Conservation (phyloP, 1,140 invertebrate species). For the Aphaenogaster ashmeadi region DNA sequence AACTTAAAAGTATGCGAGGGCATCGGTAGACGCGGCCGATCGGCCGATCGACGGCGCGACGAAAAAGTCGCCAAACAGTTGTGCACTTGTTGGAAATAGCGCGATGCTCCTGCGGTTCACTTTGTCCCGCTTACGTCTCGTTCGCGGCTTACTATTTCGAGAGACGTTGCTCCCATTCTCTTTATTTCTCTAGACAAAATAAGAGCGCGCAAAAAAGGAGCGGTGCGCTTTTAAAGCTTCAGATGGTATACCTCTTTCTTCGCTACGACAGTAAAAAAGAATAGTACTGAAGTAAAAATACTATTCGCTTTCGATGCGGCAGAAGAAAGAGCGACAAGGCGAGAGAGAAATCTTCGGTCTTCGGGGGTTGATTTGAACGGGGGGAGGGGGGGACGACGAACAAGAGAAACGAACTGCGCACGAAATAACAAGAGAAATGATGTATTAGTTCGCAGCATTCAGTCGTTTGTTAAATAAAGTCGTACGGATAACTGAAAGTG, state of each 20-base stretch:
- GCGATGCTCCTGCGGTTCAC: neutral
- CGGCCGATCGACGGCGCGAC: neutral
- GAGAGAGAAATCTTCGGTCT: neutral
- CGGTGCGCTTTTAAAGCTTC: neutral
- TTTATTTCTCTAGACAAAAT: slow-evolving; percentile 44
- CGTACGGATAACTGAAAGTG: slow-evolving; percentile 22
- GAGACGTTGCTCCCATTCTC: slow-evolving; percentile 6
- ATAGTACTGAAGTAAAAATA: slow-evolving; percentile 6
- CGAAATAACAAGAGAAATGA: slow-evolving; percentile 24
- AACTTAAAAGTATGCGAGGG: slow-evolving; percentile 2
- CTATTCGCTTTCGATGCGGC: neutral
- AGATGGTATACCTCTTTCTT: neutral
- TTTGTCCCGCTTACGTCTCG: slow-evolving; percentile 9
- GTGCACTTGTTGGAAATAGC: neutral
- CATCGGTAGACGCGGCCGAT: neutral
- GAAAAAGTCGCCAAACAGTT: slow-evolving; percentile 13
- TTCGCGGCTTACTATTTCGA: slow-evolving; percentile 41
- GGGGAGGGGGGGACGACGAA: neutral
- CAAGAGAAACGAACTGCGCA: neutral
- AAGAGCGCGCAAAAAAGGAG: slow-evolving; percentile 14
- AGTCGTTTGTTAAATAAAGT: slow-evolving; percentile 41
- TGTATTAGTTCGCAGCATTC: slow-evolving; percentile 21
- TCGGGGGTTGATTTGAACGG: neutral
- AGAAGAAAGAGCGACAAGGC: neutral
- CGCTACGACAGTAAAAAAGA: neutral